Evolutionary conservation across 2,888 invertebrate genomes (phyloP).

Genomic region (Pachycephus smyrnensis): DNA sequence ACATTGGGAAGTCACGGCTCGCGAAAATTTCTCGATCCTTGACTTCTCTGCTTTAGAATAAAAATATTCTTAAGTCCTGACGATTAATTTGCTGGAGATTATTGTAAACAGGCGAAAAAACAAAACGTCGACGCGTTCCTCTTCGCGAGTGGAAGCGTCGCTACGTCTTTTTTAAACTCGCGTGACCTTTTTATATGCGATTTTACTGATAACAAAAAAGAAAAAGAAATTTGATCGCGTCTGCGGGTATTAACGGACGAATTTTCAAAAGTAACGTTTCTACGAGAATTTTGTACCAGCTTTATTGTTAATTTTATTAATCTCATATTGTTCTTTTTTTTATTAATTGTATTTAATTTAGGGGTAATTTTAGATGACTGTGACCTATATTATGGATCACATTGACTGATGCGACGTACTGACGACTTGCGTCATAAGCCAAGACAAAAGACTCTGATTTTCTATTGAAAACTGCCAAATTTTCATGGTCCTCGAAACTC

Average conservation of each 20-base stretch:
- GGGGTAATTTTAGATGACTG: not conserved
- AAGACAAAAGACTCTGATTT: not conserved
- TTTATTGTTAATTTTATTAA: constrained; percentile 11
- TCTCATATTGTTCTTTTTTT: constrained; percentile 12
- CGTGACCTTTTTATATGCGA: not conserved
- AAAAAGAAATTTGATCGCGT: constrained; percentile 24
- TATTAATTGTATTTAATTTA: constrained; percentile 20
- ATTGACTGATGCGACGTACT: not conserved
- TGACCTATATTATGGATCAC: not conserved
- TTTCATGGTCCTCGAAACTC: not conserved
- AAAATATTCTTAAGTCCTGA: not conserved
- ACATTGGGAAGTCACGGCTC: not conserved
- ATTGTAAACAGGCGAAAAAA: not conserved
- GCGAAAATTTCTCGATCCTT: not conserved
- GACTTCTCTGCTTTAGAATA: not conserved
- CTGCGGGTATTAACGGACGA: constrained; percentile 25
- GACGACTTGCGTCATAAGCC: not conserved
- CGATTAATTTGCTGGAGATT: not conserved
- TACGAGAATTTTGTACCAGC: constrained; percentile 17
- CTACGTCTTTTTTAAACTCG: not conserved
- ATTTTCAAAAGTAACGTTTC: constrained; percentile 21
- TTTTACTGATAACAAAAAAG: not conserved
- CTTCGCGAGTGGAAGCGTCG: not conserved
- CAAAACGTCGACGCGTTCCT: not conserved
- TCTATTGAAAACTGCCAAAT: not conserved